Base-by-base conservation (phyloP, 2,113 vertebrate species). In the Laticauda colubrina region DNA sequence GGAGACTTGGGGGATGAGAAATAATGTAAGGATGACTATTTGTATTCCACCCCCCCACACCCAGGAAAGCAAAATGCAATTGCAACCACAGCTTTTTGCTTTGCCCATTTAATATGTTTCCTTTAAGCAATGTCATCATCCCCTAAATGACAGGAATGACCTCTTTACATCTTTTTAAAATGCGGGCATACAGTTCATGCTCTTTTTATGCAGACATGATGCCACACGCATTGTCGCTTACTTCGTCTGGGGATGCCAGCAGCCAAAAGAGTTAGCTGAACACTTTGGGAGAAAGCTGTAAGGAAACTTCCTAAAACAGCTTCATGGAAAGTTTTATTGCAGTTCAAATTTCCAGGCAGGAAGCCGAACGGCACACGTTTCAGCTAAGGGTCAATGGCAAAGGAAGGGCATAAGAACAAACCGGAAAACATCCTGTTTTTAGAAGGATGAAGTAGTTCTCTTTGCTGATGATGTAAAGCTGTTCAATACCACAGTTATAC, bases 11-110 rank as follows among this genome's bases (percentile, higher is more conserved):
- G 10, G 61, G 61, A 64, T 64, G 11, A 64, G 29, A 29, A n/a
- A 64, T n/a, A 64, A 4, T n/a, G 0, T 0, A n/a, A n/a, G 29
- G 29, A 14, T 0, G 26, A 14, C 61, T n/a, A n/a, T n/a, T n/a
- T 64, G 3, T 11, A 26, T 26, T 0, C 57, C 55, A 15, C 15
- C 24, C 8, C 7, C 48, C 48, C 8, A 29, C 48, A 45, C 48
- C 48, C 48, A 64, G 29, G 14, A 14, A n/a, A n/a, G 6, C 61
- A 69, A 69, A 69, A 69, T 69, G 29, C 29, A n/a, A 9, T 26
- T 61, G 59, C 59, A 26, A 26, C 24, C 29, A 15, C 57, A 59
- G 3, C 57, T 59, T 59, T 59, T 59, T 24, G 57, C 23, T 59
- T 26, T 24, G 23, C 57, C 24, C 64, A n/a, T n/a, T 69, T 69